Percentiles rank a stretch among this genome's conserved stretches.
These are phyloP conservation scores for Leucopternis melanops DNA, from an alignment of 2,113 vertebrate genomes.

Conservation along the genomic window DNA sequence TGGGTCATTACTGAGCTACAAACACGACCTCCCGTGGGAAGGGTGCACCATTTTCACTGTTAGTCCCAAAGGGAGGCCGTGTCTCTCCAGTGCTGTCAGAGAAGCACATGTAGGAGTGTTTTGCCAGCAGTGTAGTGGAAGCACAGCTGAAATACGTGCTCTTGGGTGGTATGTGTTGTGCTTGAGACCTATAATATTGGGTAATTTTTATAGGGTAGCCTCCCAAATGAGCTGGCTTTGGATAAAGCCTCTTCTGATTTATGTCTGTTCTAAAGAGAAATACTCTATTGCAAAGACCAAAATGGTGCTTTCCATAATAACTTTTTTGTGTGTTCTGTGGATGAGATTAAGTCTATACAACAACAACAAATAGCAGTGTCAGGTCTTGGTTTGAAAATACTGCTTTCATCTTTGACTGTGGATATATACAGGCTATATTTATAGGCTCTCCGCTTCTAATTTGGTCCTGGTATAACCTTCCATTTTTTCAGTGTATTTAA, in stretches of 20 bases:
- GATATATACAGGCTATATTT: not conserved
- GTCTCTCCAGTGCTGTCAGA: not conserved
- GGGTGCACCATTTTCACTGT: not conserved
- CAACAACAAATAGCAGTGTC: not conserved
- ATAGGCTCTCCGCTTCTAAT: not conserved
- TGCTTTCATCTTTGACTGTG: not conserved
- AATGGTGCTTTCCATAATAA: not conserved
- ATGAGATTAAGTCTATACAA: not conserved
- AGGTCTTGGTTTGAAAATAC: not conserved
- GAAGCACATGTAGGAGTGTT: not conserved
- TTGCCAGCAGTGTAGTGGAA: not conserved
- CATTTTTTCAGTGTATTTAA: not conserved
- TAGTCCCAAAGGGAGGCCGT: not conserved
- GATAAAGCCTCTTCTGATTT: not conserved
- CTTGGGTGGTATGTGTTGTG: not conserved
- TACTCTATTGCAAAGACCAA: not conserved
- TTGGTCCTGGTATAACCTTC: not conserved
- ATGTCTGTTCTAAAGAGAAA: not conserved
- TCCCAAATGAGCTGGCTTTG: not conserved
- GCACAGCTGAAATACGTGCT: not conserved
- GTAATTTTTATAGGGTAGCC: not conserved
- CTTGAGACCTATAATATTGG: not conserved
- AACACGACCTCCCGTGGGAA: fast-evolving
- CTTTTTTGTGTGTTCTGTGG: not conserved
- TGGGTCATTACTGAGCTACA: not conserved